Conservation (phyloP, 2,888 invertebrate genomes). For the Ochlodes sylvanus region DNA sequence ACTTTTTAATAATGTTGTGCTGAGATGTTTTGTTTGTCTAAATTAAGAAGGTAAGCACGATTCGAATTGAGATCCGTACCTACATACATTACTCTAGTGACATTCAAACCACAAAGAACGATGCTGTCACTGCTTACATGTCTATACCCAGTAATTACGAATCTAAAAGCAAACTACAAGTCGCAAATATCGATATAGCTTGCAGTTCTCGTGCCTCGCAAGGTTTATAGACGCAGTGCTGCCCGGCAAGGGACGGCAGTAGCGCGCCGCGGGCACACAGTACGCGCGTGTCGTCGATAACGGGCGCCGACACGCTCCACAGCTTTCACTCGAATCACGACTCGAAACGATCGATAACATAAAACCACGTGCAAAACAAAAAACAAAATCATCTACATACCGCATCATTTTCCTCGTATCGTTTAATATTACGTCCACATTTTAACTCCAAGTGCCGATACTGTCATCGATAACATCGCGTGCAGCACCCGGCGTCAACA, state of each 20-base stretch:
- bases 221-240: conserved; percentile 76
- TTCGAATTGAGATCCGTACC: no score
- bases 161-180: conserved; percentile 13
- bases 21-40: no score
- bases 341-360: conserved; percentile 50
- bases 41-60: no score
- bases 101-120: neutral
- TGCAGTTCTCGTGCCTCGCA: conserved; percentile 11
- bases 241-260: conserved; percentile 61
- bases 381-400: conserved; percentile 32
- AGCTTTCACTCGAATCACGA: conserved; percentile 43
- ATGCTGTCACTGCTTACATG: neutral
- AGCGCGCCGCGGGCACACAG: conserved; percentile 66
- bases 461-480: conserved; percentile 61
- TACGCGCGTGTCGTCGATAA: conserved; percentile 53
- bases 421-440: conserved; percentile 47
- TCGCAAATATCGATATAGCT: conserved; percentile 47
- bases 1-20: no score
- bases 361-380: conserved; percentile 46
- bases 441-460: conserved; percentile 52
- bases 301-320: conserved; percentile 41
- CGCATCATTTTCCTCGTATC: conserved; percentile 34
- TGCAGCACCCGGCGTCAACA: conserved; percentile 76
- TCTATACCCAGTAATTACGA: neutral
- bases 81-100: no score